Percentiles rank a stretch among this genome's conserved stretches.
These are phyloP conservation scores for Phoxinus phoxinus DNA, from an alignment of 2,113 vertebrate species.

Conservation along the genomic window DNA sequence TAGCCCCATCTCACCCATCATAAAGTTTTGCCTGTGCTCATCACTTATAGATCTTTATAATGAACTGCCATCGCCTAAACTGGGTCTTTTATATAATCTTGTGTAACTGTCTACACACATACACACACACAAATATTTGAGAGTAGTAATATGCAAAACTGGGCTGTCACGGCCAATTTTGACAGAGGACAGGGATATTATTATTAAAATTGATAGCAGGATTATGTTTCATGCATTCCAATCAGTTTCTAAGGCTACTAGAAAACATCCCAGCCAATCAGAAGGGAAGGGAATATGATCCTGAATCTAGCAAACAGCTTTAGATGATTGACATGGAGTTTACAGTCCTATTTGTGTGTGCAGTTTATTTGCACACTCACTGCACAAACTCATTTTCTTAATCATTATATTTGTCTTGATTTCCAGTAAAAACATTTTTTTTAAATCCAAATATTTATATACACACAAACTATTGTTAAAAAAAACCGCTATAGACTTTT, in stretches of 20 bases:
- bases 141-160: not conserved
- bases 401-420: not conserved
- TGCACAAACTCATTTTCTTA: not conserved
- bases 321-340: constrained; percentile 24
- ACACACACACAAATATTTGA: constrained; percentile 8
- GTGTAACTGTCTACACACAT: not conserved
- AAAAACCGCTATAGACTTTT: no score
- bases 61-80: not conserved
- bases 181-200: constrained; percentile 25
- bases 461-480: no score
- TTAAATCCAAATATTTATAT: no score
- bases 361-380: not conserved
- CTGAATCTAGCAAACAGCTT: not conserved
- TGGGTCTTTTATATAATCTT: constrained; percentile 1
- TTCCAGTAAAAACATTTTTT: not conserved
- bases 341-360: not conserved
- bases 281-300: not conserved
- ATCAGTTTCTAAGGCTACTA: not conserved
- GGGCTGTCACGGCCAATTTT: not conserved
- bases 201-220: not conserved
- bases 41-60: not conserved
- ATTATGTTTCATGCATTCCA: constrained; percentile 1
- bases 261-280: constrained; percentile 5
- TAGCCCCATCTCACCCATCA: not conserved
- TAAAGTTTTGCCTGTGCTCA: not conserved